These are phyloP conservation scores for Eilema depressum DNA, from an alignment of 2,888 invertebrate genomes.

Conservation along the genomic window DNA sequence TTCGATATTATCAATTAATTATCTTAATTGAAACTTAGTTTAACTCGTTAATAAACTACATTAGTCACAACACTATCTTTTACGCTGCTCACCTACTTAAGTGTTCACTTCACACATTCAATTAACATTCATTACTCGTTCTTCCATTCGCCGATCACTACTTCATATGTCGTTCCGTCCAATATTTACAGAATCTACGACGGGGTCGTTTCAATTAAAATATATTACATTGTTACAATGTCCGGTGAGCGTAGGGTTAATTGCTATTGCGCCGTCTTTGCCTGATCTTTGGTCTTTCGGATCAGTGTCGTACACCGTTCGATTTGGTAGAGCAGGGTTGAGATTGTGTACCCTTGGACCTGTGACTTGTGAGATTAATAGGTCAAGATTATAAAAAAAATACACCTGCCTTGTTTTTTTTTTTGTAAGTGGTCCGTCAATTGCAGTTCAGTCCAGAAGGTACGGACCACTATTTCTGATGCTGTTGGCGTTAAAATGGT, in stretches of 20 bases:
- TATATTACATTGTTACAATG: constrained; percentile 82
- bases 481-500: no score
- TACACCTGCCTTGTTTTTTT: no score
- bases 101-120: constrained; percentile 49
- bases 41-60: constrained; percentile 15
- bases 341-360: constrained; percentile 28
- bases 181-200: constrained; percentile 64
- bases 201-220: constrained; percentile 84
- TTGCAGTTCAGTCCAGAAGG: no score
- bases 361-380: not conserved
- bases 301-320: constrained; percentile 78
- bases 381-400: not conserved
- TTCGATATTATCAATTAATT: constrained; percentile 9
- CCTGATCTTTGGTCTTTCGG: constrained; percentile 79
- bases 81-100: constrained; percentile 50
- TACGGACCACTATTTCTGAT: no score
- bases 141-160: constrained; percentile 53
- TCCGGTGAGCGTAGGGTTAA: constrained; percentile 75
- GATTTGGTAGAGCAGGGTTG: constrained; percentile 64
- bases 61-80: constrained; percentile 30
- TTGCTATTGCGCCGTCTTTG: constrained; percentile 78
- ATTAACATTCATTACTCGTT: constrained; percentile 39
- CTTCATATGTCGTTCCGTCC: constrained; percentile 57
- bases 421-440: no score
- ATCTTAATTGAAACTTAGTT: not conserved